Conservation (phyloP, 2,888 invertebrate genomes). For the Cosmia trapezina region DNA sequence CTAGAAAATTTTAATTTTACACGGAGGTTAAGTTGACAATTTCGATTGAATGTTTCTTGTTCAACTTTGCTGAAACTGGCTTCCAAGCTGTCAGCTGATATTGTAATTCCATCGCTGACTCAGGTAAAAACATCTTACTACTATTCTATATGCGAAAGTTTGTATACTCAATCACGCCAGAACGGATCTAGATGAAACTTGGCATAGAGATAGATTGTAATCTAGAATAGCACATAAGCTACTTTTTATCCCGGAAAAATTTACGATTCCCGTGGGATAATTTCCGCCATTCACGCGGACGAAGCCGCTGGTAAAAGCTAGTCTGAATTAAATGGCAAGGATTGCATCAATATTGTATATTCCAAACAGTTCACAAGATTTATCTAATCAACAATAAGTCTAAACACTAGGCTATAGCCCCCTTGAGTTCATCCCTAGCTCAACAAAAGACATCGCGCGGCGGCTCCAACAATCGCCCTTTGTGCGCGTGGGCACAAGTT, state of each 20-base stretch:
- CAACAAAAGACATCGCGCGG: slow-evolving; percentile 53
- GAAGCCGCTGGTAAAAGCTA: too few relatives aligned
- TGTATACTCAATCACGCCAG: too few relatives aligned
- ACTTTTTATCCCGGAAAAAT: too few relatives aligned
- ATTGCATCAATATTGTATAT: not conserved
- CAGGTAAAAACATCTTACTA: too few relatives aligned
- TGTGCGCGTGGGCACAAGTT: slow-evolving; percentile 62
- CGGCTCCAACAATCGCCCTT: slow-evolving; percentile 59
- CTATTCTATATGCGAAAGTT: too few relatives aligned
- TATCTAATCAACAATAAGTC: slow-evolving; percentile 3
- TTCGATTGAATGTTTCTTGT: not conserved
- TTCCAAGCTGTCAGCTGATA: not conserved
- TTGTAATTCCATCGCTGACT: not conserved
- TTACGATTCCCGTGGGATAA: too few relatives aligned
- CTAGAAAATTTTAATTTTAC: slow-evolving; percentile 5
- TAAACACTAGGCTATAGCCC: slow-evolving; percentile 16
- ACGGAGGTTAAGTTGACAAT: not conserved
- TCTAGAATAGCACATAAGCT: too few relatives aligned
- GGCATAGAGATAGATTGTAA: too few relatives aligned
- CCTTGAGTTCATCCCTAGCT: slow-evolving; percentile 47
- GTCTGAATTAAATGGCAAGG: not conserved
- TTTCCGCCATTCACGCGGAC: too few relatives aligned
- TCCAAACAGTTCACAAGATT: not conserved
- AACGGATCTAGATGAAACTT: too few relatives aligned
- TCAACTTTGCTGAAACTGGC: not conserved